These are phyloP conservation scores for Ectemnius continuus DNA, from an alignment of 2,888 invertebrate genomes.

Conservation along the genomic window DNA sequence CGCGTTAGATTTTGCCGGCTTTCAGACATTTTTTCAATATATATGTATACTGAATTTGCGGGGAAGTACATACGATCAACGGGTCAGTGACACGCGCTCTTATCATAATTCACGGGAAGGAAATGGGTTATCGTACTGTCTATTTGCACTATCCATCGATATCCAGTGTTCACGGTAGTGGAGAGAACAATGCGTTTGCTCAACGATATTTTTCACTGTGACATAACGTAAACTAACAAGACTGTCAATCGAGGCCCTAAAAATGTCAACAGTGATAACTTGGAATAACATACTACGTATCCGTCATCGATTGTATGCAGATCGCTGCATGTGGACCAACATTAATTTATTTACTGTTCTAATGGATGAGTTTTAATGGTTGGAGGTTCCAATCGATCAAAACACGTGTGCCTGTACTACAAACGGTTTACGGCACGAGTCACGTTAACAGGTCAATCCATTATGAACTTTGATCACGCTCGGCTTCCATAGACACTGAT, in stretches of 20 bases:
- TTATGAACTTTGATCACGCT: conserved; percentile 43
- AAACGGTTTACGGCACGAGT: conserved; percentile 5
- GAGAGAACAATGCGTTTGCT: too few species aligned
- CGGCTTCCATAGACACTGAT: conserved; percentile 16
- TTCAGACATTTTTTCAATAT: background rate
- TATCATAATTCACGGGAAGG: conserved; percentile 27
- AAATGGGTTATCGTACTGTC: conserved; percentile 27
- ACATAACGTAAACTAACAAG: too few species aligned
- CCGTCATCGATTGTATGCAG: too few species aligned
- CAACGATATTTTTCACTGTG: too few species aligned
- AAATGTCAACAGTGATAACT: too few species aligned
- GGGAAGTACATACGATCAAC: background rate
- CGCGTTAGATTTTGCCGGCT: background rate
- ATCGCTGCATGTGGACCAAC: too few species aligned
- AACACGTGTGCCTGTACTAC: background rate
- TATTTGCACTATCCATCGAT: conserved; percentile 32
- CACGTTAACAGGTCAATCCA: conserved; percentile 31
- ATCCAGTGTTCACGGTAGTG: conserved; percentile 2
- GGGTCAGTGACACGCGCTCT: conserved; percentile 35
- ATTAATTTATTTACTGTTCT: too few species aligned
- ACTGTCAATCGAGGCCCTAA: too few species aligned
- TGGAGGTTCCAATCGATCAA: background rate
- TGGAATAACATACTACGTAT: too few species aligned
- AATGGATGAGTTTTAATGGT: too few species aligned
- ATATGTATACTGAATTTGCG: background rate